A percentile compares a stretch with the other conserved stretches of the same genome.
Conservation (phyloP, 2,888 invertebrate genomes). For the Colletes collaris region DNA sequence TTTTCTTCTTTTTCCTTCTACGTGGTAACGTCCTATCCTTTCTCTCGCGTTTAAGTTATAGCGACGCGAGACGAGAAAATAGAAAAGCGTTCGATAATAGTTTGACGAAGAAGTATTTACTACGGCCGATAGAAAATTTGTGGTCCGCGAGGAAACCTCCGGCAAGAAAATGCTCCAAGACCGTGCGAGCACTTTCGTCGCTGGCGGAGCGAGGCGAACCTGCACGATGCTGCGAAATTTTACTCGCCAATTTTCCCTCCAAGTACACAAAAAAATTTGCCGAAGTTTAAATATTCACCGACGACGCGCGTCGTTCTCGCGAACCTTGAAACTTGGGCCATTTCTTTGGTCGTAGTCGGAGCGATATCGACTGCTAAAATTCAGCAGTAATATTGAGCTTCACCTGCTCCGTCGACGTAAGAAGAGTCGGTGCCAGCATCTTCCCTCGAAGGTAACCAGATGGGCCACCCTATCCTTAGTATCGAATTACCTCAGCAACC, state of each 20-base stretch:
- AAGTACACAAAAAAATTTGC: slow-evolving; percentile 15
- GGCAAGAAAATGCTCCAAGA: background rate
- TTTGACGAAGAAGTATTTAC: background rate
- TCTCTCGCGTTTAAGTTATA: background rate
- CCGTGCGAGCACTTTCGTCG: background rate
- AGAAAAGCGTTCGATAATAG: background rate
- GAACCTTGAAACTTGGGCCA: slow-evolving; percentile 21
- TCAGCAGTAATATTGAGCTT: slow-evolving; percentile 34
- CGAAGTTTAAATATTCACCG: slow-evolving; percentile 28
- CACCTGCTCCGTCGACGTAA: background rate
- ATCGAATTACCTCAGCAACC: slow-evolving; percentile 21
- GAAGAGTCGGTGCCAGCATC: background rate
- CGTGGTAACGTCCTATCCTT: too few relatives aligned
- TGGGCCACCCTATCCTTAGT: slow-evolving; percentile 7
- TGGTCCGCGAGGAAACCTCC: background rate
- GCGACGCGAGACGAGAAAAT: too few relatives aligned
- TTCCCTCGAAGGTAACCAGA: background rate
- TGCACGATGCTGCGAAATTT: slow-evolving; percentile 5
- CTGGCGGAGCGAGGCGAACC: background rate
- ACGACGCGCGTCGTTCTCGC: slow-evolving; percentile 1
- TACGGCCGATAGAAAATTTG: background rate
- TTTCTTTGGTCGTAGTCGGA: slow-evolving; percentile 26
- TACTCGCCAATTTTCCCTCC: slow-evolving; percentile 16
- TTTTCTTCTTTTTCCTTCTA: too few relatives aligned
- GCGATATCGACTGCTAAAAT: slow-evolving; percentile 41